Percentiles rank a stretch among this genome's conserved stretches.
These are phyloP conservation scores for Platycercus adscitus DNA, from an alignment of 2,113 vertebrate genomes.

Conservation along the genomic window DNA sequence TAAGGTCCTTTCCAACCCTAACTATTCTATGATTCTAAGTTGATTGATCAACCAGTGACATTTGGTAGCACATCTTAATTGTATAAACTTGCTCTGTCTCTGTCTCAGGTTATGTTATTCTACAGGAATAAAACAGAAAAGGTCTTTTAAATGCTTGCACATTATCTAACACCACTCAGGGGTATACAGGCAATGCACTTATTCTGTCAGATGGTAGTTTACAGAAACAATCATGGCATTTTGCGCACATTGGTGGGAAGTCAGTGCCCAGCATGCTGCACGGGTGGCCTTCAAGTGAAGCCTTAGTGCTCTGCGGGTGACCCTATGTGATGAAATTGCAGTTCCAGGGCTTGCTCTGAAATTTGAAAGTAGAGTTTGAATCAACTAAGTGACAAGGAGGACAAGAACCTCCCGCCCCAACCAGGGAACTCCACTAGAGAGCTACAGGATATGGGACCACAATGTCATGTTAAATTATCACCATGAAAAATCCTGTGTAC, in stretches of 20 bases:
- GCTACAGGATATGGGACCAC: neutral
- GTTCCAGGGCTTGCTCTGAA: neutral
- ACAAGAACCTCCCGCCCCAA: neutral
- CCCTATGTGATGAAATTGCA: neutral
- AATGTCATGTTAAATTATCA: neutral
- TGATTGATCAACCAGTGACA: neutral
- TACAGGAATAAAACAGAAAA: neutral
- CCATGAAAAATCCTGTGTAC: neutral
- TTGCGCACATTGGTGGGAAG: neutral
- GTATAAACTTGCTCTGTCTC: neutral
- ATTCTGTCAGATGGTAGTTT: neutral
- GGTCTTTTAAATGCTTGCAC: neutral
- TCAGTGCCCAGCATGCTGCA: rapidly evolving
- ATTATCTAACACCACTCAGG: neutral
- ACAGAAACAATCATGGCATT: neutral
- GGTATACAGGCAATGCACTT: neutral
- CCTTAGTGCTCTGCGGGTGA: neutral
- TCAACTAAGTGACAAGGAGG: neutral
- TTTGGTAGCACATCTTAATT: neutral
- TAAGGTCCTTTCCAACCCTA: too few relatives aligned
- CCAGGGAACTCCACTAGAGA: neutral
- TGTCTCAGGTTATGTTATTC: neutral
- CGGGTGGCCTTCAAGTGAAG: neutral
- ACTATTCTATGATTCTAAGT: too few relatives aligned
- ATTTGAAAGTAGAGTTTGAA: neutral